Base-by-base conservation (phyloP, 2,113 vertebrate genomes). In the Prochilodus magdalenae region DNA sequence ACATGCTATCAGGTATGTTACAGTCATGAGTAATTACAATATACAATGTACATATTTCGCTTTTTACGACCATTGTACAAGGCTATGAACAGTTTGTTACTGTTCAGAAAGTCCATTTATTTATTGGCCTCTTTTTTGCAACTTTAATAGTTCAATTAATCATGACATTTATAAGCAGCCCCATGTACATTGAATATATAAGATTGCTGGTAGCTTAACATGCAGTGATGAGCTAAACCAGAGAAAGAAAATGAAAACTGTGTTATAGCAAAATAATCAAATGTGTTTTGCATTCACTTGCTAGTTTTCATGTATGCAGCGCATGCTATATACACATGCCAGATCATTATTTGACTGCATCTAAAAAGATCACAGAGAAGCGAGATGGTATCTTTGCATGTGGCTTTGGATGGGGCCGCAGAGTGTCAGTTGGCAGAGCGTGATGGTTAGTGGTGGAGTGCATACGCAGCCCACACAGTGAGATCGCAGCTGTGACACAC, bases 401-500 rank as follows among this genome's bases (percentile, higher is more conserved):
- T 76, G 78, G 77, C 65, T 75, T 60, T 14, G 71, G 62, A 80
- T 59, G 65, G 57, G 57, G 73, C 83, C 73, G 12, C 40, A 63
- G 66, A 75, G 57, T 85, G 76, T 85, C 79, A 78, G 79, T 82
- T 73, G 75, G 75, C 65, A 59, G 29, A 60, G 79, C 10, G 22
- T 44, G 30, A 55, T 27, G 69, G 84, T 60, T 74, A 79, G 83
- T 44, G 77, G 72, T 76, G 36, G 36, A 74, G 72, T 51, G 7
- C 40, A 73, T 29, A 65, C 6, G 8, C 26, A 55, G 30, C 75
- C 26, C 78, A 78, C 75, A 70, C 81, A 72, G 40, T 47, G 24
- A 74, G 72, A 74, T 24, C 24, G 44, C 79, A 83, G 75, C 76
- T 83, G 82, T 69, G 70, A 79, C 82, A 74, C 80, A 75, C 69